Conservation (phyloP, 1,140 invertebrate genomes). For the Hermatobates lingyangjiaoensis region DNA sequence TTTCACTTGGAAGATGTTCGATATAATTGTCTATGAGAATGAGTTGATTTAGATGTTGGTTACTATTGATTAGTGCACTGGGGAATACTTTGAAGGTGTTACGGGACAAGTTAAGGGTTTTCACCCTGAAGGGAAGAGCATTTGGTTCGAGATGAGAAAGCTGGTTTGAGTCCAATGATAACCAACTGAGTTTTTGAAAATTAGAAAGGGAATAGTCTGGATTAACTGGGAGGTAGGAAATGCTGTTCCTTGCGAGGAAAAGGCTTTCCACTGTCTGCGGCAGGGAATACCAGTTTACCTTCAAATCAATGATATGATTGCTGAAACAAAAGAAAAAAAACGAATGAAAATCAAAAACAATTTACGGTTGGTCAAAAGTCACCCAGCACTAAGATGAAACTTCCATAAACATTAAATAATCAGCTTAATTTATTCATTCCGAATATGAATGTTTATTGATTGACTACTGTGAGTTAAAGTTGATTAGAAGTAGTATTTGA, state of each 20-base stretch:
- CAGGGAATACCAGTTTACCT: slow-evolving; percentile 51
- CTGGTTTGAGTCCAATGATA: slow-evolving; percentile 55
- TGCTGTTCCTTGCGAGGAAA: slow-evolving; percentile 64
- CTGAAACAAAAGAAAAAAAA: slow-evolving; percentile 25
- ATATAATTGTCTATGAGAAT: slow-evolving; percentile 64
- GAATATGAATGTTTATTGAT: no score
- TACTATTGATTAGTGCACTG: background rate
- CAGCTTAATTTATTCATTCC: no score
- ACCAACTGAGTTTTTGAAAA: slow-evolving; percentile 40
- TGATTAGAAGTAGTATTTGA: no score
- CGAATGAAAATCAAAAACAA: background rate
- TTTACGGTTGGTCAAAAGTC: background rate
- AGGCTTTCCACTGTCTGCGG: slow-evolving; percentile 51
- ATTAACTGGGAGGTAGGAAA: slow-evolving; percentile 33
- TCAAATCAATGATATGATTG: slow-evolving; percentile 39
- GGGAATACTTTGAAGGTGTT: slow-evolving; percentile 51
- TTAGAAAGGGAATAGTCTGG: slow-evolving; percentile 25
- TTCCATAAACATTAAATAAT: no score
- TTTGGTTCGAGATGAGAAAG: slow-evolving; percentile 35
- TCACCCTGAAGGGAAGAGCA: slow-evolving; percentile 39
- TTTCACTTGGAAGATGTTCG: slow-evolving; percentile 30
- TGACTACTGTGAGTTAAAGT: no score
- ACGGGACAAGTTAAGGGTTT: slow-evolving; percentile 51
- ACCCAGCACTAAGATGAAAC: no score
- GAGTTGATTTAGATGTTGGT: slow-evolving; percentile 27